phyloP scores from a whole-genome alignment of 1,140 invertebrate species.

The Eumeta japonica region DNA sequence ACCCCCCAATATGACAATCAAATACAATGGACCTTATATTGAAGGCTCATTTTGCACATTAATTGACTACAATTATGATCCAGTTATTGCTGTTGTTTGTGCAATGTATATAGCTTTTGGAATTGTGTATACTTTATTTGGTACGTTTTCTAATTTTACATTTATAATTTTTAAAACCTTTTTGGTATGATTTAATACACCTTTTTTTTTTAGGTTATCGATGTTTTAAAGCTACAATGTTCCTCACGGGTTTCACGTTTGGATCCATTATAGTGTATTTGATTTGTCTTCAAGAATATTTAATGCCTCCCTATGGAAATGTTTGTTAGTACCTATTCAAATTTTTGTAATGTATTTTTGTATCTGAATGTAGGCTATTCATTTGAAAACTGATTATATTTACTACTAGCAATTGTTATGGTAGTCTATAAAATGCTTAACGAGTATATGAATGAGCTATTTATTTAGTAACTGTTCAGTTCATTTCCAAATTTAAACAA shows the following conservation, averaged over 20 bases:
- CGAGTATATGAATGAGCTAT: too few species aligned
- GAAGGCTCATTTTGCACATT: slow-evolving; percentile 44
- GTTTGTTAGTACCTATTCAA: slow-evolving; percentile 57
- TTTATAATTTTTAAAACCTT: slow-evolving; percentile 5
- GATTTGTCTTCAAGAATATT: slow-evolving; percentile 73
- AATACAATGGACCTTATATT: slow-evolving; percentile 43
- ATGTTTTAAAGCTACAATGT: slow-evolving; percentile 88
- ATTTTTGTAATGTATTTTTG: slow-evolving; percentile 2
- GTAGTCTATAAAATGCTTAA: too few species aligned
- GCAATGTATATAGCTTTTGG: slow-evolving; percentile 60
- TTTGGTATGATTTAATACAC: slow-evolving; percentile 1
- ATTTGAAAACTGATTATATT: too few species aligned
- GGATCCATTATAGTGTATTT: slow-evolving; percentile 76
- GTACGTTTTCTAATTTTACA: slow-evolving; percentile 32
- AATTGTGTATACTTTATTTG: slow-evolving; percentile 62
- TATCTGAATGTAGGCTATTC: too few species aligned
- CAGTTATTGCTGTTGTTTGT: slow-evolving; percentile 42
- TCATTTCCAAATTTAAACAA: too few species aligned
- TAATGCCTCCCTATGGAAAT: slow-evolving; percentile 74
- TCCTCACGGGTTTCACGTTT: slow-evolving; percentile 84
- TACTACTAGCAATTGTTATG: too few species aligned
- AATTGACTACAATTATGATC: slow-evolving; percentile 50
- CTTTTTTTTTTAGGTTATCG: slow-evolving; percentile 72
- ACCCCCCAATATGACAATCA: slow-evolving; percentile 38
- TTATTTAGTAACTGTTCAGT: too few species aligned